Percentiles rank a stretch among this genome's conserved stretches.
Evolutionary conservation across 2,888 invertebrate species (phyloP).

Genomic region (Drosophila multiciliata): DNA sequence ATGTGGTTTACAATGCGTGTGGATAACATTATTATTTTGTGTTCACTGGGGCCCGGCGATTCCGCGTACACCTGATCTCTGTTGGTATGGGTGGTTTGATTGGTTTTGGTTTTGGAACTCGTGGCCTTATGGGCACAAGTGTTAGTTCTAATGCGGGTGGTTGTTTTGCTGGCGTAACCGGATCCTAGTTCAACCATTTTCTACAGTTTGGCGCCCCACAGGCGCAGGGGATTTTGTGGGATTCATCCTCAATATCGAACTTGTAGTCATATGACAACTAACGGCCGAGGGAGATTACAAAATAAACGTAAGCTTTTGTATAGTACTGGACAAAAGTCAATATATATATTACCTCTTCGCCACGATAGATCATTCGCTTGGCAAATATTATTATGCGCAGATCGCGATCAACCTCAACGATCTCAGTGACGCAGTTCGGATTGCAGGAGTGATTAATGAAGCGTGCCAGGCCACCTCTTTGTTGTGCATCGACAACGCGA

Average conservation of each 20-base stretch:
- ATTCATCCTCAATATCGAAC: conserved; percentile 99
- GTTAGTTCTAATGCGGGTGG: conserved; percentile 21
- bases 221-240: conserved; percentile 99
- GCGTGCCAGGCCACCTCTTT: conserved; percentile 97
- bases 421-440: conserved; percentile 99
- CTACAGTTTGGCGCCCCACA: conserved; percentile 99
- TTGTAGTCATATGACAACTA: conserved; percentile 97
- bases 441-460: conserved; percentile 99
- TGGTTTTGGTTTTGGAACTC: conserved; percentile 12
- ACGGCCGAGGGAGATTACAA: conserved; percentile 61
- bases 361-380: conserved; percentile 96
- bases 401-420: conserved; percentile 97
- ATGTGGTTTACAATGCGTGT: conserved; percentile 25
- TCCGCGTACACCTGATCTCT: conserved; percentile 20
- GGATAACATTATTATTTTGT: conserved; percentile 15
- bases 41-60: conserved; percentile 45
- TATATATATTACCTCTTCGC: conserved; percentile 93
- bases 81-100: conserved; percentile 5
- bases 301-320: not conserved
- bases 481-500: conserved; percentile 98
- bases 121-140: conserved; percentile 12
- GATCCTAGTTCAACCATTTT: conserved; percentile 98
- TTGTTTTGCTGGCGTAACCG: conserved; percentile 6
- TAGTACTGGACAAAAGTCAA: not conserved
- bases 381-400: conserved; percentile 99